These are phyloP conservation scores for Chaenodraco wilsoni DNA, from an alignment of 2,797 vertebrate species.

Conservation along the genomic window DNA sequence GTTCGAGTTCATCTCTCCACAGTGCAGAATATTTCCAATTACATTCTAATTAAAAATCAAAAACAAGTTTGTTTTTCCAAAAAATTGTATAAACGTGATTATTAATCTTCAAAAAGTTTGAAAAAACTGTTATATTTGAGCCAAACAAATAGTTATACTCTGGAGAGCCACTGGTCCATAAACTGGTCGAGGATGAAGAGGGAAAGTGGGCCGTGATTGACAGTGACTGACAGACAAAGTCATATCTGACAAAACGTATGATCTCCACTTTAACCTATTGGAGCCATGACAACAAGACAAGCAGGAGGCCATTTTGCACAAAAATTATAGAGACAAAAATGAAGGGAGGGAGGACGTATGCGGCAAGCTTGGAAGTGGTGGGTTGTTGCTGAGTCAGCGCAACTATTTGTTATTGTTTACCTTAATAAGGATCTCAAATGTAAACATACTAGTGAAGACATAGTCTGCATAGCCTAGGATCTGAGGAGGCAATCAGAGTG, in stretches of 20 bases:
- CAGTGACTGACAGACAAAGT: conserved; percentile 57
- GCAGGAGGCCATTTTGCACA: conserved; percentile 81
- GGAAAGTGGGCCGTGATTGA: conserved; percentile 39
- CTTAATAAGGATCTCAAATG: conserved; percentile 99
- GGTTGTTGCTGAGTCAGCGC: conserved; percentile 77
- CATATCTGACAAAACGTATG: conserved; percentile 23
- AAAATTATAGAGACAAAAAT: conserved; percentile 71
- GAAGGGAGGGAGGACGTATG: conserved; percentile 73
- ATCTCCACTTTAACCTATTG: conserved; percentile 35
- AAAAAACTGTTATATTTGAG: not conserved
- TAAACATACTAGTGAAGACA: conserved; percentile 99
- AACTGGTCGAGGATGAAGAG: conserved; percentile 42
- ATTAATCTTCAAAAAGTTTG: not conserved
- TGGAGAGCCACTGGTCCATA: conserved; percentile 37
- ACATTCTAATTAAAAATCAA: conserved; percentile 8
- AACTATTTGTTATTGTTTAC: conserved; percentile 81
- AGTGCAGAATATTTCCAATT: conserved; percentile 20
- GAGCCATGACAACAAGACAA: conserved; percentile 70
- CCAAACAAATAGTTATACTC: conserved; percentile 17
- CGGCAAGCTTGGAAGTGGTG: conserved; percentile 79
- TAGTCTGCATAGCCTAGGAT: conserved; percentile 98
- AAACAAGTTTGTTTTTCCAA: not conserved
- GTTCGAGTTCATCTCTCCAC: conserved; percentile 34
- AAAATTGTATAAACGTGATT: no score
- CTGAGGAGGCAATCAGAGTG: conserved; percentile 91